Percentiles rank a stretch among this genome's conserved stretches.
Evolutionary conservation across 2,797 vertebrate species (phyloP).

Genomic region (Crocodylus rhombifer): DNA sequence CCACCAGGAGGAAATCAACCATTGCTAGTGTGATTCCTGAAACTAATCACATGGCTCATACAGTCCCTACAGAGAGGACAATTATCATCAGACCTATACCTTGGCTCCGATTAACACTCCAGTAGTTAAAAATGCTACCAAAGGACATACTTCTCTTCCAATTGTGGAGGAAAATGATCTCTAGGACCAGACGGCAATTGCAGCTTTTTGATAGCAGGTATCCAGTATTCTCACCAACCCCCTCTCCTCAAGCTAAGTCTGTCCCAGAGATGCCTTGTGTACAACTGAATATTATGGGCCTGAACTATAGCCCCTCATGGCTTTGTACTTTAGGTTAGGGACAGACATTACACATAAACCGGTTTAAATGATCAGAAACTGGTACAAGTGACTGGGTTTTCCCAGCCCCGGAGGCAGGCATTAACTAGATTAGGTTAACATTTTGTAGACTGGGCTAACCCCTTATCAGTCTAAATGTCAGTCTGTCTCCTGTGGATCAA

Average conservation of each 20-base stretch:
- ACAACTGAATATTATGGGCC: conserved; percentile 28
- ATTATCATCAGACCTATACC: background rate
- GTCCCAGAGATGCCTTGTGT: background rate
- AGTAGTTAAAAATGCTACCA: background rate
- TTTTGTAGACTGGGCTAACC: no score
- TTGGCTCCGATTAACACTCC: fast-evolving
- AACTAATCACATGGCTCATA: fast-evolving
- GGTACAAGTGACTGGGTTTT: no score
- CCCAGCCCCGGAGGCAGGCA: no score
- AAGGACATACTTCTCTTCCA: background rate
- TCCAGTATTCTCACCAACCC: background rate
- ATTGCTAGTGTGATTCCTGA: fast-evolving
- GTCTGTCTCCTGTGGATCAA: no score
- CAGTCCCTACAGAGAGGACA: background rate
- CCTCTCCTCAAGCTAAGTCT: background rate
- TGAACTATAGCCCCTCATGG: conserved; percentile 20
- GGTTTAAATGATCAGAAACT: no score
- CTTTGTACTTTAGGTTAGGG: background rate
- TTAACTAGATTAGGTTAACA: no score
- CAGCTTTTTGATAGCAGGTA: background rate
- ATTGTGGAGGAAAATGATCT: background rate
- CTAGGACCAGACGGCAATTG: background rate
- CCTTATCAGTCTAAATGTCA: no score
- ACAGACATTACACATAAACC: no score
- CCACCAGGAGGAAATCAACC: fast-evolving